Conservation (phyloP, 1,140 invertebrate genomes). For the Lutraria rhynchaena region DNA sequence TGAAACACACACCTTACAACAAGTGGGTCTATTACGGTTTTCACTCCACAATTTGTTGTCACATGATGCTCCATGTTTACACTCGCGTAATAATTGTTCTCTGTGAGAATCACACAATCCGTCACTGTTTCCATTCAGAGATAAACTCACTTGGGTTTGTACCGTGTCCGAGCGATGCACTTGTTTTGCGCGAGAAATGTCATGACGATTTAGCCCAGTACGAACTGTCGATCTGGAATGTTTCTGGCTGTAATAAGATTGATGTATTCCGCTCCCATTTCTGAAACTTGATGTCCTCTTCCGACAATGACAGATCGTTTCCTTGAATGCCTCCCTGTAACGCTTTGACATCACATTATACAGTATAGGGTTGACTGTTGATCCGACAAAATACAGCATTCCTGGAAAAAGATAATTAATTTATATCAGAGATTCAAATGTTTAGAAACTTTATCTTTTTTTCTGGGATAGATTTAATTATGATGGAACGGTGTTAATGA, state of each 20-base stretch:
- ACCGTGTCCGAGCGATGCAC: conserved; percentile 31
- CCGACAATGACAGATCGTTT: conserved; percentile 68
- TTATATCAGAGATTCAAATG: neutral
- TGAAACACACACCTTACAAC: conserved; percentile 38
- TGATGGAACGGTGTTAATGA: too few species aligned
- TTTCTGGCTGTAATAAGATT: conserved; percentile 47
- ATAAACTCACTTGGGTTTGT: conserved; percentile 39
- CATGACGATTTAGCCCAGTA: neutral
- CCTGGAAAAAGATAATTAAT: conserved; percentile 65
- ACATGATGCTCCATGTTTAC: neutral
- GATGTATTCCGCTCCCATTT: conserved; percentile 37
- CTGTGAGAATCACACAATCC: conserved; percentile 7
- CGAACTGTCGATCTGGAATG: neutral
- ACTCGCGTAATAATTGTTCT: conserved; percentile 11
- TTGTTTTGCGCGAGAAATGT: neutral
- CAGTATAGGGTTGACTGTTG: conserved; percentile 86
- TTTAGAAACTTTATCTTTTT: neutral
- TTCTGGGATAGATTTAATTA: too few species aligned
- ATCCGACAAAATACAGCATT: conserved; percentile 85
- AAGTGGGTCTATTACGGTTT: conserved; percentile 7
- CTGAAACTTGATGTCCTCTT: conserved; percentile 16
- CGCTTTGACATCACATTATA: conserved; percentile 86
- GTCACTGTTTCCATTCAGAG: conserved; percentile 36
- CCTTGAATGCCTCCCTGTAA: conserved; percentile 84
- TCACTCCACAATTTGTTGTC: conserved; percentile 29